Conservation (phyloP, 2,888 invertebrate genomes). For the Stenurella melanura region DNA sequence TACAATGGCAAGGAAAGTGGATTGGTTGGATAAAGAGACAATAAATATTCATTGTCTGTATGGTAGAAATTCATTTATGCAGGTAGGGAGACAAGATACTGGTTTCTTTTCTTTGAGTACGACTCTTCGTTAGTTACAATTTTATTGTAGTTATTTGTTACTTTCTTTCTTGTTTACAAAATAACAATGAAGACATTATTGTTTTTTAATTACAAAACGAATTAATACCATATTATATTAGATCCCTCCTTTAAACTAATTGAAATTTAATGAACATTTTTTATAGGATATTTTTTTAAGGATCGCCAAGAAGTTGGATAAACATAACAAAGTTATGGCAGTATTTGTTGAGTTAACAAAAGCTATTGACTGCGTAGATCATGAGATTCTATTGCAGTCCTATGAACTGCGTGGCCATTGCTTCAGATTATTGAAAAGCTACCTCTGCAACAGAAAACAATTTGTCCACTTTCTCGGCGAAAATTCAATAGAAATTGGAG, state of each 20-base stretch:
- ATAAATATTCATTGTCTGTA: constrained; percentile 54
- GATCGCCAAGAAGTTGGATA: no score
- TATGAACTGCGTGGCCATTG: no score
- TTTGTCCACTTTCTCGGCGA: no score
- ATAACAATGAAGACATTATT: constrained; percentile 23
- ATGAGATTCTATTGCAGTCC: no score
- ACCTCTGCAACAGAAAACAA: no score
- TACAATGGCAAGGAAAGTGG: constrained; percentile 26
- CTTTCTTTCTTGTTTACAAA: constrained; percentile 18
- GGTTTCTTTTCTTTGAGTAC: constrained; percentile 22
- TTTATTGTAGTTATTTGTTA: constrained; percentile 13
- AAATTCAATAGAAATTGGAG: no score
- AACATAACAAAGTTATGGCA: no score
- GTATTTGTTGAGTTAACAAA: no score
- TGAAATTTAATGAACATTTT: not conserved
- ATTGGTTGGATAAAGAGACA: constrained; percentile 39
- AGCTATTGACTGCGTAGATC: no score
- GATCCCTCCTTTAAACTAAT: not conserved
- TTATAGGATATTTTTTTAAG: no score
- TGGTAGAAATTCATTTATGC: constrained; percentile 53
- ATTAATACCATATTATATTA: constrained; percentile 2
- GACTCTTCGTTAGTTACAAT: constrained; percentile 5
- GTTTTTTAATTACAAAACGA: not conserved
- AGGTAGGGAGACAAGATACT: constrained; percentile 46
- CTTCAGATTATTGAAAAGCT: no score